phyloP scores from a whole-genome alignment of 92 coral and sea anemone species.

The Zoanthus gigantus region DNA sequence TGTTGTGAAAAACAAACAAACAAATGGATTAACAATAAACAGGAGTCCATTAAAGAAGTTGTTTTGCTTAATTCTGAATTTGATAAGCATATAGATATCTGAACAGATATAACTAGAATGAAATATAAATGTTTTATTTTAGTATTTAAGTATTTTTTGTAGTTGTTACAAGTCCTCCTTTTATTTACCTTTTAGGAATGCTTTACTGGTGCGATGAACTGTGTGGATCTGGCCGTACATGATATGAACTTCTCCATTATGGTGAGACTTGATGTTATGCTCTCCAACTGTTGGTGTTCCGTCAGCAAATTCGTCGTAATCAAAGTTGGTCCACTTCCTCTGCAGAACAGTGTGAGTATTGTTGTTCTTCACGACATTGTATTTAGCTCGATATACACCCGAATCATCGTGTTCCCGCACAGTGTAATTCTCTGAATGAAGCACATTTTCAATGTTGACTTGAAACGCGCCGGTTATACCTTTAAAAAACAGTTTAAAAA shows the following conservation, averaged over 20 bases:
- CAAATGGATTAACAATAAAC: too few relatives aligned
- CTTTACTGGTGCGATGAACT: slow-evolving; percentile 79
- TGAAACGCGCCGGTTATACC: slow-evolving; percentile 89
- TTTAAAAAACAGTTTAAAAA: background rate
- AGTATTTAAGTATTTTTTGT: background rate
- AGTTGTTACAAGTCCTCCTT: background rate
- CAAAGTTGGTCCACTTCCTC: slow-evolving; percentile 89
- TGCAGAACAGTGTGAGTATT: slow-evolving; percentile 75
- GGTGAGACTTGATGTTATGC: slow-evolving; percentile 83
- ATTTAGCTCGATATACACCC: slow-evolving; percentile 78
- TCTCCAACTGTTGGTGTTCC: slow-evolving; percentile 83
- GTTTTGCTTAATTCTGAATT: too few relatives aligned
- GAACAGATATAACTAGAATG: too few relatives aligned
- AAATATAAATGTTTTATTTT: background rate
- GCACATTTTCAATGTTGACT: slow-evolving; percentile 63
- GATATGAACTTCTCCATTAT: slow-evolving; percentile 72
- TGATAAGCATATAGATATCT: too few relatives aligned
- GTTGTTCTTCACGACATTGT: slow-evolving; percentile 70
- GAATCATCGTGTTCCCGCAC: slow-evolving; percentile 92
- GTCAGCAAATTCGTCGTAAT: slow-evolving; percentile 86
- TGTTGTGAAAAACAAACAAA: too few relatives aligned
- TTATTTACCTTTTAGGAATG: slow-evolving; percentile 46
- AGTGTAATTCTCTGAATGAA: slow-evolving; percentile 40
- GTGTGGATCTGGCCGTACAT: slow-evolving; percentile 67
- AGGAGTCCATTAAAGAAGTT: too few relatives aligned